Evolutionary conservation across 2,888 invertebrate genomes (phyloP), one percentile per base, ranked within the genome.

Genomic region (Hipparchia sbordonii): DNA sequence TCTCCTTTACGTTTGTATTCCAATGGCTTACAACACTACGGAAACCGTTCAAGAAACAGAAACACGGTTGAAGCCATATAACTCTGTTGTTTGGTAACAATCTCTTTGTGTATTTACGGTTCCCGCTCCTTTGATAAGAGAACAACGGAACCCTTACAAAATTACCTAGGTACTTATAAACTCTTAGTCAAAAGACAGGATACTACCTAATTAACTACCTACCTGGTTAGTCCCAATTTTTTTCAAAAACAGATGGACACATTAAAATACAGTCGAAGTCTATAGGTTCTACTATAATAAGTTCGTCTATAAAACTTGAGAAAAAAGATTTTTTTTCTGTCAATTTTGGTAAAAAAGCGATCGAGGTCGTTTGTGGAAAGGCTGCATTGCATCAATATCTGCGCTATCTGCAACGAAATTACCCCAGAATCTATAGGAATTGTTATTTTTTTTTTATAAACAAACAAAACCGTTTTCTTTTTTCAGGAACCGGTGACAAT

Each of bases 401-500:
- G 23, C 23, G 23, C 23, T 23, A 23, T 23, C 23, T 23, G 23
- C 23, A 23, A 23, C 23, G 23, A 23, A 0, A 23, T 23, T 23
- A 23, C 23, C 23, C 1, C 23, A 23, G 23, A 23, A 23, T 23
- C 23, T 23, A 3, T n/a, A 56, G 3, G 56, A 6, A n/a, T 13
- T 5, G 0, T 56, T n/a, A 39, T 4, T 39, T 4, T 39, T 4
- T 39, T 39, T 39, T 56, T 59, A 6, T 48, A 6, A 48, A 57
- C 57, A 54, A n/a, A 6, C 9, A 23, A 23, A 23, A 23, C 6
- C 6, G 13, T 59, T 33, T 23, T 69, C 79, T 33, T 39, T 74
- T 91, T 91, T 6, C 88, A 94, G 94, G 85, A 89, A 75, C 92
- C 93, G 52, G 92, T 93, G 65, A 78, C 88, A 5, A 90, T 93